These are phyloP conservation scores for Drosophila mercatorum DNA, from an alignment of 2,888 invertebrate species.

Conservation along the genomic window DNA sequence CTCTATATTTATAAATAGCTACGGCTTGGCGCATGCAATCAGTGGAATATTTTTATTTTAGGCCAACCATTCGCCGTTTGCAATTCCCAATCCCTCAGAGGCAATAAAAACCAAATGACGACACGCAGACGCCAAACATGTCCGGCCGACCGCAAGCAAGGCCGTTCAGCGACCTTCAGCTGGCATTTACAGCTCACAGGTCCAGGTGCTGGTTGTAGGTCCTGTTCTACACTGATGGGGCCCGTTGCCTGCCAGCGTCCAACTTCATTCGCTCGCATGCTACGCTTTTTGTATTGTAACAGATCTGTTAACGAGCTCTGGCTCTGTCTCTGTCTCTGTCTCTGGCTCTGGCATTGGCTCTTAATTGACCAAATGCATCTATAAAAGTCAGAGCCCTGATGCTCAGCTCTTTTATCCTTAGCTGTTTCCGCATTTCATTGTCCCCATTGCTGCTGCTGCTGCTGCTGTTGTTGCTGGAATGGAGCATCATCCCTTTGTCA, in stretches of 20 bases:
- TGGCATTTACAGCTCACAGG: constrained; percentile 43
- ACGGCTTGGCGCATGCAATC: constrained; percentile 72
- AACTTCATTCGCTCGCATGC: constrained; percentile 17
- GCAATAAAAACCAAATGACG: constrained; percentile 78
- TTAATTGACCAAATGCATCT: constrained; percentile 75
- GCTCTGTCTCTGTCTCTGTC: neutral
- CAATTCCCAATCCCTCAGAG: constrained; percentile 56
- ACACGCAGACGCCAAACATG: constrained; percentile 73
- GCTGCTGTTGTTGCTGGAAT: constrained; percentile 22
- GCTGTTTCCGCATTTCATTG: constrained; percentile 70
- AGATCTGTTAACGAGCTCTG: constrained; percentile 66
- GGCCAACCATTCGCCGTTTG: constrained; percentile 28
- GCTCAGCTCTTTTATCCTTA: constrained; percentile 37
- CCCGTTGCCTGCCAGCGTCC: constrained; percentile 13
- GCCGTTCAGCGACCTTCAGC: constrained; percentile 82
- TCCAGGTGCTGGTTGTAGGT: constrained; percentile 20
- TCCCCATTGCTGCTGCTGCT: constrained; percentile 24
- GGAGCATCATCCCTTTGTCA: constrained; percentile 63
- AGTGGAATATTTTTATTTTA: constrained; percentile 61
- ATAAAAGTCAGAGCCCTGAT: constrained; percentile 47
- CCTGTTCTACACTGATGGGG: constrained; percentile 37
- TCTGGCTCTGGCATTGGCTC: constrained; percentile 21
- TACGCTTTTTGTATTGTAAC: constrained; percentile 44
- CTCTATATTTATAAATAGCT: constrained; percentile 69
- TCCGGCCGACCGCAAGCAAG: constrained; percentile 78